phyloP scores from a whole-genome alignment of 2,888 invertebrate genomes.

The Andrena minutula region DNA sequence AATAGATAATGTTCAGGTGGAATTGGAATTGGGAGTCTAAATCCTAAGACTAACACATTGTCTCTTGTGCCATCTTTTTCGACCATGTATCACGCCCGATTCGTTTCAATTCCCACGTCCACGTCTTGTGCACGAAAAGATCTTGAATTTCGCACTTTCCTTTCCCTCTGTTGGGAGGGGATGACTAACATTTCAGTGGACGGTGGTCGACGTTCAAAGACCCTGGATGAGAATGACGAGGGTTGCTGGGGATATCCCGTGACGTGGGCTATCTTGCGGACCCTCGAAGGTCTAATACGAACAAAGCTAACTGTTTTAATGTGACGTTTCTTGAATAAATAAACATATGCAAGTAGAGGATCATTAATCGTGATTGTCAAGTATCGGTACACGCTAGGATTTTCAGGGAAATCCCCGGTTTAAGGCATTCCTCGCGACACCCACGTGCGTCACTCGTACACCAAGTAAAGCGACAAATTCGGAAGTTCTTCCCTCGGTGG shows the following conservation, averaged over 20 bases:
- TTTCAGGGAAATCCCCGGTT: not conserved
- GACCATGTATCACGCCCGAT: slow-evolving; percentile 3
- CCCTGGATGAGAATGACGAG: slow-evolving; percentile 64
- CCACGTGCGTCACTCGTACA: not conserved
- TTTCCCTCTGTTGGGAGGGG: not conserved
- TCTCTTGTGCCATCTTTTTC: not conserved
- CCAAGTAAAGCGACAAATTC: not conserved
- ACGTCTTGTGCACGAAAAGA: slow-evolving; percentile 26
- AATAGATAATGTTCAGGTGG: too few species aligned
- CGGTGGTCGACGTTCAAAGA: slow-evolving; percentile 56
- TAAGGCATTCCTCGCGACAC: not conserved
- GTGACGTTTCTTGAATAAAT: not conserved
- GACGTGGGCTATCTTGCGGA: not conserved
- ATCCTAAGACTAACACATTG: not conserved
- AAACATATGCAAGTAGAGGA: not conserved
- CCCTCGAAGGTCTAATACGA: not conserved
- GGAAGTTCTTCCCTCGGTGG: not conserved
- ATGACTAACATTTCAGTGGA: slow-evolving; percentile 62
- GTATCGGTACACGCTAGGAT: not conserved
- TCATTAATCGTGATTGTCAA: slow-evolving; percentile 2
- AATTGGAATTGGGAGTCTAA: too few species aligned
- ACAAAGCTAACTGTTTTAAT: not conserved
- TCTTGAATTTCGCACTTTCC: slow-evolving; percentile 15
- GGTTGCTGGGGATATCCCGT: slow-evolving; percentile 17
- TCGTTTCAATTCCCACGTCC: slow-evolving; percentile 25